Evolutionary conservation across 1,140 invertebrate species (phyloP), one percentile per base, ranked within the genome.

Genomic region (Drosophila bipectinata): DNA sequence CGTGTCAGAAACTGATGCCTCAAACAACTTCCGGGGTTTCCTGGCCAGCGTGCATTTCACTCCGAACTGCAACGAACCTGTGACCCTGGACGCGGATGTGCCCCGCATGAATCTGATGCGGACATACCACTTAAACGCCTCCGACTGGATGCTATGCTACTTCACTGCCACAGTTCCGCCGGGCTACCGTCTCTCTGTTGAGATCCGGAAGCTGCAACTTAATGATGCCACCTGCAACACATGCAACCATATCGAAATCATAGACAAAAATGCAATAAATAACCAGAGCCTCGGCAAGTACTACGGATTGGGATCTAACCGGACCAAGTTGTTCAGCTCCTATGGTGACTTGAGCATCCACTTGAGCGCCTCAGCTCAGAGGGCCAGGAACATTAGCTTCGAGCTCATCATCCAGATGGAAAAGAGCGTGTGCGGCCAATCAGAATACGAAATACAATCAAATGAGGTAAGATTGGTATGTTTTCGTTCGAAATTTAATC

Each of bases 201-300:
- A 92, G 64, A 93, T 96, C 64, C 91, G 91, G 26, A 90, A 91
- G 15, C 92, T 95, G 34, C 92, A 94, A 59, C 74, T 95, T 32
- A 92, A 92, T 52, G 37, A 58, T 12, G n/a, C 6, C 9, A 1
- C 12, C 10, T 60, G 58, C 9, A 1, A 3, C 4, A 44, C 14
- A 12, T 95, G 94, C 72, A 96, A 96, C 91, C 95, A 93, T 60
- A 61, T 97, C n/a, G 94, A 96, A 92, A 93, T 96, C 77, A 87
- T 75, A 51, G 96, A 97, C 92, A 96, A 96, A 15, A 69, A 92
- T 4, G 93, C 93, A 32, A 92, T 92, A 9, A 92, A 92, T 24
- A 93, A 93, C 47, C 88, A 94, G 39, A 72, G 94, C 14, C 93
- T 97, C 12, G 94, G 93, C 4, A 93, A 76, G 71, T 95, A 94